Percentiles rank a stretch among this genome's conserved stretches.
phyloP scores from a whole-genome alignment of 2,113 vertebrate genomes.

The Podilymbus podiceps region DNA sequence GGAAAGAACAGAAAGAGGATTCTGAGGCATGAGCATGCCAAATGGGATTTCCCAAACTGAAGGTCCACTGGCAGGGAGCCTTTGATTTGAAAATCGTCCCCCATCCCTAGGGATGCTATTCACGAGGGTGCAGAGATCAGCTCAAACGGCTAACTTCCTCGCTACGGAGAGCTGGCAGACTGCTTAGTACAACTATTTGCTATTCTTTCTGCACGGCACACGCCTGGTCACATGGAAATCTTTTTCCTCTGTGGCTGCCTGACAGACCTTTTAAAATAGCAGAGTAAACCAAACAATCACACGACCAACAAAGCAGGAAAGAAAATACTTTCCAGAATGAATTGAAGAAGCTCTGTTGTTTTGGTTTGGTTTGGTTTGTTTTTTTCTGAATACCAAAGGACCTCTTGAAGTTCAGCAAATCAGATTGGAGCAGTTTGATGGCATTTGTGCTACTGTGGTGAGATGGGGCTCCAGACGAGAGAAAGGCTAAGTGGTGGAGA shows the following conservation, averaged over 20 bases:
- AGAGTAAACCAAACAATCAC: conserved; percentile 1
- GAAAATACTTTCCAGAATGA: conserved; percentile 25
- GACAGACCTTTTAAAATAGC: conserved; percentile 32
- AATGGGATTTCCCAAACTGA: neutral
- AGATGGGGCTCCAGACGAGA: neutral
- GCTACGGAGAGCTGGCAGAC: neutral
- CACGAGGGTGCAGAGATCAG: neutral
- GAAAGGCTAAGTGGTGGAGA: neutral
- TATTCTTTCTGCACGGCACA: conserved; percentile 5
- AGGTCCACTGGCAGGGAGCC: neutral
- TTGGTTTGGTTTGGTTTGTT: too few relatives aligned
- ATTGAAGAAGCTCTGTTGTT: neutral
- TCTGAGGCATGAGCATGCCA: neutral
- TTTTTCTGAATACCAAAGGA: neutral
- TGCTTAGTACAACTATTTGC: neutral
- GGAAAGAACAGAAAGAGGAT: neutral
- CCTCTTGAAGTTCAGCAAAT: neutral
- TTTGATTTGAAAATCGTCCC: neutral
- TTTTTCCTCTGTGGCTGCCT: neutral
- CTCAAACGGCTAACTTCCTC: neutral
- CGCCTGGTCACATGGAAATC: neutral
- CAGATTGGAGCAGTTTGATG: neutral
- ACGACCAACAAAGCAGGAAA: neutral
- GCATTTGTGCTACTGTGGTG: neutral
- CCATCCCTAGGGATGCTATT: neutral